Evolutionary conservation across 2,113 vertebrate genomes (phyloP).

Genomic region (Syngnathus scovelli): DNA sequence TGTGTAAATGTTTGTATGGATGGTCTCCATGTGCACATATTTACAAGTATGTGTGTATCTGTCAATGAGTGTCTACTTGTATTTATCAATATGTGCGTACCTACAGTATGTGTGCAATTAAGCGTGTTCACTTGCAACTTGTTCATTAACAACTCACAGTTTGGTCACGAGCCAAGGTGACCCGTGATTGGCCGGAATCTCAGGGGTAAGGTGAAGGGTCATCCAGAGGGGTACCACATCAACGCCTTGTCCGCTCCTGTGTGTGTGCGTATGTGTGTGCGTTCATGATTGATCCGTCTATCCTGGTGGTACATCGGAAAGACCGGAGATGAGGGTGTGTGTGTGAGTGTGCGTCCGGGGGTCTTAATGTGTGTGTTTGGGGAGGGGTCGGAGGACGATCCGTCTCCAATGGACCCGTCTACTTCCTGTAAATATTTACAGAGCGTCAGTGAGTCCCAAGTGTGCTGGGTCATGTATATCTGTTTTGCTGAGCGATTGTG

Average conservation of each 20-base stretch:
- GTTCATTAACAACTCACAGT: background rate
- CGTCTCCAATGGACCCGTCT: slow-evolving; percentile 64
- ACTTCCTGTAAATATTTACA: slow-evolving; percentile 72
- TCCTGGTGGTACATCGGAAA: slow-evolving; percentile 22
- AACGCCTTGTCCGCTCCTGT: slow-evolving; percentile 56
- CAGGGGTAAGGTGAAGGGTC: slow-evolving; percentile 53
- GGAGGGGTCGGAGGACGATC: slow-evolving; percentile 58
- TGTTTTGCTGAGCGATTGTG: slow-evolving; percentile 14
- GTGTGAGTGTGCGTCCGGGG: slow-evolving; percentile 18
- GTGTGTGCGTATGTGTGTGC: slow-evolving; percentile 16
- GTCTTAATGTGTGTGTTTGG: slow-evolving; percentile 36
- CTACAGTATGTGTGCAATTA: slow-evolving; percentile 1
- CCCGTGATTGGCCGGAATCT: slow-evolving; percentile 52
- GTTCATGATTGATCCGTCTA: slow-evolving; percentile 59
- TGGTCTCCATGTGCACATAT: slow-evolving; percentile 17
- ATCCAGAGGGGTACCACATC: slow-evolving; percentile 40
- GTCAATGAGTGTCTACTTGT: too few species aligned
- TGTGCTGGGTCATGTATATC: slow-evolving; percentile 18
- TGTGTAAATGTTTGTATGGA: background rate
- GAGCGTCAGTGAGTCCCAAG: slow-evolving; percentile 46
- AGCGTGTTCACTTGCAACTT: slow-evolving; percentile 1
- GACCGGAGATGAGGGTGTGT: slow-evolving; percentile 33
- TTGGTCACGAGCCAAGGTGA: slow-evolving; percentile 22
- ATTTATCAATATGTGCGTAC: too few species aligned
- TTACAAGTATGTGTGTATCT: slow-evolving; percentile 9